A percentile compares a stretch with the other conserved stretches of the same genome.
Conservation (phyloP, 2,797 vertebrate species). For the Darevskia mixta region DNA sequence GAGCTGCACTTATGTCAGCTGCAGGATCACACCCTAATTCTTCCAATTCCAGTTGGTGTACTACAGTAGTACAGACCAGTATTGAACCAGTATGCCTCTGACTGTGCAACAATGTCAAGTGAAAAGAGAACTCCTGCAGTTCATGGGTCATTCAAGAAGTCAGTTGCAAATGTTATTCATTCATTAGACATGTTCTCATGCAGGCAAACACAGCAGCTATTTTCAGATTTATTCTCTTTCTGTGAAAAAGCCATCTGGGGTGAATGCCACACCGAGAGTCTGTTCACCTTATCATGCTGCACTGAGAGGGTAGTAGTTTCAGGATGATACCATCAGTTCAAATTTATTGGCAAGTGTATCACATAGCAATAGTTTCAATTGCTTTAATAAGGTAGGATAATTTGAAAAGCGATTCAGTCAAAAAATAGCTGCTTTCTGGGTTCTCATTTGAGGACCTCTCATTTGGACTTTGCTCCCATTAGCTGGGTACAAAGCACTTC, state of each 20-base stretch:
- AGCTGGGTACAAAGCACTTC: not conserved
- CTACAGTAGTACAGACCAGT: not conserved
- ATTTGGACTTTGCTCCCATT: not conserved
- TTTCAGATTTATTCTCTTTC: not conserved
- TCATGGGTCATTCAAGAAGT: accelerated
- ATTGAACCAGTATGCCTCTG: not conserved
- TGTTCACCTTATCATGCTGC: not conserved
- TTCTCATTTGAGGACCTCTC: not conserved
- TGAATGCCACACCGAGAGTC: not conserved
- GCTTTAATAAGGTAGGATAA: not conserved
- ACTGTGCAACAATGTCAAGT: not conserved
- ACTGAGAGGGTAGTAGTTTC: not conserved
- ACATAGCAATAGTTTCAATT: not conserved
- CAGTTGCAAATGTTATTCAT: not conserved
- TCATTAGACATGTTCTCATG: not conserved
- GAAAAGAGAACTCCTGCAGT: not conserved
- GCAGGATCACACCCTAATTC: no score
- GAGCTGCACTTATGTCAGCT: conserved; percentile 6
- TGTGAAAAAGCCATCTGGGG: not conserved
- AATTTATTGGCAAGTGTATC: conserved; percentile 7
- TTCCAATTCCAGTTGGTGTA: not conserved
- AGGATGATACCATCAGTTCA: not conserved
- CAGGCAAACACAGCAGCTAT: not conserved
- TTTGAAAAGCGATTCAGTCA: conserved; percentile 14
- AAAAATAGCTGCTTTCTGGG: conserved; percentile 17